Evolutionary conservation across 2,113 vertebrate species (phyloP), one percentile per base, ranked within the genome.

Genomic region (Cervus canadensis): DNA sequence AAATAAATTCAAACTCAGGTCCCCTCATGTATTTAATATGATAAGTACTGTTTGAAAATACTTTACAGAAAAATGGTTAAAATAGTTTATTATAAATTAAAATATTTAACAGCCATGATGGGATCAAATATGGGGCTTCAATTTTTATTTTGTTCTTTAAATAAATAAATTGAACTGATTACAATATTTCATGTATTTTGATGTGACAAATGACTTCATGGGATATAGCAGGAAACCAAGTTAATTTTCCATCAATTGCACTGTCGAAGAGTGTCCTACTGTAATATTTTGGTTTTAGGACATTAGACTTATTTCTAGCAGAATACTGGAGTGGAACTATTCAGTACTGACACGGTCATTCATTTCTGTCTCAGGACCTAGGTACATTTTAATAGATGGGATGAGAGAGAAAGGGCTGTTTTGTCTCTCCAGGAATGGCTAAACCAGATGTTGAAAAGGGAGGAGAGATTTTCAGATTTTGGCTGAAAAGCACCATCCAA

Each of bases 341-440:
- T 98, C 91, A 97, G 81, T 97, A 95, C 96, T 85, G 97, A 98
- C 98, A 97, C 86, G 79, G 59, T 96, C 97, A 59, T 98, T 98
- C 96, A 28, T 98, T 98, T 97, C 95, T 98, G 97, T 98, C 97
- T 97, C 79, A 95, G 64, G 84, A 93, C 50, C 95, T 88, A 96
- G 93, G 97, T 98, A 79, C 76, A 83, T 96, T 98, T 98, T 98
- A 98, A 98, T 98, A 98, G 96, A 98, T 98, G 98, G 97, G 98
- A 98, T 98, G 97, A 97, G 98, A 98, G 98, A 98, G 98, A 98
- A 98, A 98, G 98, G 98, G 90, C 98, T 98, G 98, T 95, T 98
- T 98, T 99, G 98, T 95, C 98, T 98, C 97, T 89, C 97, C 97
- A 98, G 97, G 97, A 98, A 99, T 98, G 89, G 98, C 98, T 98